Evolutionary conservation across 2,113 vertebrate genomes (phyloP).

Genomic region (Romanogobio albipinnatus): DNA sequence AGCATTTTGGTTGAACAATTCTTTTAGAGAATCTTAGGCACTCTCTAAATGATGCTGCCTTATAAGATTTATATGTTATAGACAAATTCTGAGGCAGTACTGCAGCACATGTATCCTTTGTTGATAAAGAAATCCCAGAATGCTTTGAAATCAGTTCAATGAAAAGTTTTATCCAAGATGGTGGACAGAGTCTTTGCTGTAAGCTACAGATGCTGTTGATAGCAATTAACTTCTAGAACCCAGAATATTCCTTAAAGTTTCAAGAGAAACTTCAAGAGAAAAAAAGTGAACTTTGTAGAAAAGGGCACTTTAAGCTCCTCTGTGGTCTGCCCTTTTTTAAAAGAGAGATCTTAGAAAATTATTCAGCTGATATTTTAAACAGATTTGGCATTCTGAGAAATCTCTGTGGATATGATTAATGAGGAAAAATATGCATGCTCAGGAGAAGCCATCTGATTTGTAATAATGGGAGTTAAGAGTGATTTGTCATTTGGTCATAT

Average conservation of each 20-base stretch:
- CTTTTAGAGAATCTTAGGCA: background rate
- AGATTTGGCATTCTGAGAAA: slow-evolving; percentile 15
- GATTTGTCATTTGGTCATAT: slow-evolving; percentile 3
- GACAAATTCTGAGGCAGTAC: background rate
- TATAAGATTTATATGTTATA: background rate
- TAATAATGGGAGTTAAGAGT: slow-evolving; percentile 15
- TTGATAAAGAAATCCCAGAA: background rate
- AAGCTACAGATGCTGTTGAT: background rate
- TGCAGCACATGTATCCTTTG: background rate
- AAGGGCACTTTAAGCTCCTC: slow-evolving; percentile 30
- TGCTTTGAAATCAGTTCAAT: background rate
- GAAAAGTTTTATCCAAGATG: background rate
- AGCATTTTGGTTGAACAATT: background rate
- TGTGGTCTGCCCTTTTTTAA: slow-evolving; percentile 44
- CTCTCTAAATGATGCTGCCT: background rate
- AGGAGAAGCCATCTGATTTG: background rate
- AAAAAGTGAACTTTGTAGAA: slow-evolving; percentile 20
- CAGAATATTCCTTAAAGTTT: background rate
- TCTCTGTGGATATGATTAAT: slow-evolving; percentile 5
- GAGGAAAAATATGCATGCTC: slow-evolving; percentile 9
- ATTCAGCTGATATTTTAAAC: slow-evolving; percentile 30
- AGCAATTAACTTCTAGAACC: background rate
- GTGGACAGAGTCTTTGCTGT: background rate
- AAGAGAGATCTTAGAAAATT: slow-evolving; percentile 39
- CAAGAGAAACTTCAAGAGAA: background rate